Base-by-base conservation (phyloP, 2,888 invertebrate genomes). In the Caenorhabditis panamensis region DNA sequence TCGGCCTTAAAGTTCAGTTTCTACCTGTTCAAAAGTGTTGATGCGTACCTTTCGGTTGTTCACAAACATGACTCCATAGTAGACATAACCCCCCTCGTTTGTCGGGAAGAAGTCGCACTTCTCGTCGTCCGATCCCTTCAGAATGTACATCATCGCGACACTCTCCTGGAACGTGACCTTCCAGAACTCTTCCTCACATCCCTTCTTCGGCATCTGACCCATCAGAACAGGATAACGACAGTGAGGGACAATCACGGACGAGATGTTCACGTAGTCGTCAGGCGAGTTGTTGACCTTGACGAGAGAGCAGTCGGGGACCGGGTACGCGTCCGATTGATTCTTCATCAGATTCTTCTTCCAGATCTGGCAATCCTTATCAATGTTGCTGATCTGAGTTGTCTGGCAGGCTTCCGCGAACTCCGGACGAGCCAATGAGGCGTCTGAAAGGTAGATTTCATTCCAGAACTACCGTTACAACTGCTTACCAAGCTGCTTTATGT, bases 1-100 rank as follows among this genome's bases (percentile, higher is more conserved):
- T 79, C 79, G 18, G n/a, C n/a, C n/a, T n/a, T n/a, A n/a, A n/a
- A n/a, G n/a, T n/a, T n/a, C n/a, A n/a, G n/a, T n/a, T n/a, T n/a
- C n/a, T n/a, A n/a, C n/a, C n/a, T n/a, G n/a, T n/a, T n/a, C n/a
- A n/a, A n/a, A n/a, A n/a, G n/a, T n/a, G n/a, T n/a, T n/a, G n/a
- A n/a, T n/a, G n/a, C n/a, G n/a, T n/a, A 75, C 78, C 49, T 79
- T 79, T 44, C 79, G 51, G 69, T 68, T 79, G 31, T 79, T 79
- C 31, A 79, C 69, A 64, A 79, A 79, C 79, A 79, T 79, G 11
- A 26, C 16, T n/a, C 79, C 79, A 36, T 79, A 68, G 44, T 79
- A 64, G n/a, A 63, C 47, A 22, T 58, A 79, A 0, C 49, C 59
- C 1, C 69, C 63, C 1, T 26, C 28, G 16, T 41, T 26, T 2